A percentile compares a stretch with the other conserved stretches of the same genome.
Conservation (phyloP, 2,797 vertebrate species). For the Octomys mimax region DNA sequence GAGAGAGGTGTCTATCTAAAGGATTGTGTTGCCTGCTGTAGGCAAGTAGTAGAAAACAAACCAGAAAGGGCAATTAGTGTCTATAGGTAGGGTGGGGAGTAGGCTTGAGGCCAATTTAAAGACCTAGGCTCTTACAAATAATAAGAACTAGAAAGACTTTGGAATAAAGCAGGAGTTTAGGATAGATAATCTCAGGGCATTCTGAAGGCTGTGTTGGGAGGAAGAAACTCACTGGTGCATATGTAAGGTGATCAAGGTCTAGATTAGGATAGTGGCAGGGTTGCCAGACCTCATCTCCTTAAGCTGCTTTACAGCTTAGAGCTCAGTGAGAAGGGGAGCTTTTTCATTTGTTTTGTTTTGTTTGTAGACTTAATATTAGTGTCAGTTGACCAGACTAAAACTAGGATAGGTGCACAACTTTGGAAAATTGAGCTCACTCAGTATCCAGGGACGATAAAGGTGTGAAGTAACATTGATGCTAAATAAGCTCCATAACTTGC, state of each 20-base stretch:
- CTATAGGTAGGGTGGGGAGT: not conserved
- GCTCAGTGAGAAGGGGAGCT: not conserved
- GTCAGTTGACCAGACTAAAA: conserved; percentile 56
- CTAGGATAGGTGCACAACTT: not conserved
- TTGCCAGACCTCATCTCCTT: not conserved
- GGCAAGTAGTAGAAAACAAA: conserved; percentile 37
- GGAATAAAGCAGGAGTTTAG: not conserved
- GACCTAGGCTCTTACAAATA: conserved; percentile 12
- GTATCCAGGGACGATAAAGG: conserved; percentile 25
- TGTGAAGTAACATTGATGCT: conserved; percentile 46
- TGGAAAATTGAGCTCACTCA: conserved; percentile 41
- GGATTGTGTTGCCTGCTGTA: conserved; percentile 10
- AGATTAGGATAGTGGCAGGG: not conserved
- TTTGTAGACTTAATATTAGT: conserved; percentile 37
- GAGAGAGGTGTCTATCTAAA: not conserved
- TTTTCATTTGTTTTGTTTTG: conserved; percentile 49
- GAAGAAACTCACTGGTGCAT: not conserved
- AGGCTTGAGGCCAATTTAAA: conserved; percentile 26
- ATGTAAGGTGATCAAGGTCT: not conserved
- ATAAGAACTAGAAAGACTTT: not conserved
- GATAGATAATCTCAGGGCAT: not conserved
- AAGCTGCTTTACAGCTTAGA: not conserved
- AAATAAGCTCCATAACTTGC: conserved; percentile 18
- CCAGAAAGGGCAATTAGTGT: not conserved
- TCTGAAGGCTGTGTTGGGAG: not conserved